A percentile compares a stretch with the other conserved stretches of the same genome.
Evolutionary conservation across 1,140 invertebrate species (phyloP).

Genomic region (Listronotus oregonensis): DNA sequence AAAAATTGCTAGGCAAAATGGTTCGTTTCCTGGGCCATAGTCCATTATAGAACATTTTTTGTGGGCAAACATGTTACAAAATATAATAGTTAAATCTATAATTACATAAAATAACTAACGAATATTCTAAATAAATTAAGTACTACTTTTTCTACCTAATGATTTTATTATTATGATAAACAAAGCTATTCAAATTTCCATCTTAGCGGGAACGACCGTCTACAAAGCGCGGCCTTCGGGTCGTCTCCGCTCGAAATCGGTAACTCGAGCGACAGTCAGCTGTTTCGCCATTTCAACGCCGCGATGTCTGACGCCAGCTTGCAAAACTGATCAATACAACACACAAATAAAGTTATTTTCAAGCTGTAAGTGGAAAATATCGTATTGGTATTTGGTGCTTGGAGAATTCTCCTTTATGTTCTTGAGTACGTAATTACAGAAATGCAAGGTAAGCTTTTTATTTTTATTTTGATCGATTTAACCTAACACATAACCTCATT

Average conservation of each 20-base stretch:
- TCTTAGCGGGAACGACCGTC: no score
- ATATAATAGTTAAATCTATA: no score
- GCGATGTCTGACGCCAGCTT: conserved; percentile 5
- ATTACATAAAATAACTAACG: no score
- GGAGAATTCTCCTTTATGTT: neutral
- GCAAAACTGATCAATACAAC: conserved; percentile 20
- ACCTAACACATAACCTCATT: neutral
- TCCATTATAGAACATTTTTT: no score
- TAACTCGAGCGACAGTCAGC: conserved; percentile 16
- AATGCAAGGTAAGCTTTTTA: neutral
- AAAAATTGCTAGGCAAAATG: no score
- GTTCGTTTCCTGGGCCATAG: no score
- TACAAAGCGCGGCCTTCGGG: neutral
- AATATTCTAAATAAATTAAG: no score
- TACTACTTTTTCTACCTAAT: no score
- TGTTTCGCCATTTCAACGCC: conserved; percentile 9
- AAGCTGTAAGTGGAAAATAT: neutral
- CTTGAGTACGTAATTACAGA: neutral
- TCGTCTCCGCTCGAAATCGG: neutral
- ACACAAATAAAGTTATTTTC: conserved; percentile 8
- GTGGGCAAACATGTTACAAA: no score
- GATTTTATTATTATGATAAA: no score
- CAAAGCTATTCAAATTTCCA: no score
- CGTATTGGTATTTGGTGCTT: neutral
- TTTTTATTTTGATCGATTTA: neutral